These are phyloP conservation scores for Tragelaphus imberbis DNA, from an alignment of 2,113 vertebrate genomes.

Conservation along the genomic window DNA sequence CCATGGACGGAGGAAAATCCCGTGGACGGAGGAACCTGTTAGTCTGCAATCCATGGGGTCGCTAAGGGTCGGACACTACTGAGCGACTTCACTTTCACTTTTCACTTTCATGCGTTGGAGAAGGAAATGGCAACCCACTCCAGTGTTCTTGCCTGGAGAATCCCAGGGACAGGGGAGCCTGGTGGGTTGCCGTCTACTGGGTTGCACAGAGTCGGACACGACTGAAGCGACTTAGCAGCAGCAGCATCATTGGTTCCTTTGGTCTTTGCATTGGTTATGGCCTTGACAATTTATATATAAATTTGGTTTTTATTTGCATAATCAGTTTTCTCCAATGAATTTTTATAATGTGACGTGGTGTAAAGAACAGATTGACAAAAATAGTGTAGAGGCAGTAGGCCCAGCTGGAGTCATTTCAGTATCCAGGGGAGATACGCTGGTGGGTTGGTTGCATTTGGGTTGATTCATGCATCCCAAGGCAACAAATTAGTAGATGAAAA, in stretches of 20 bases:
- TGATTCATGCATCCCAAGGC: background rate
- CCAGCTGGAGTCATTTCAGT: background rate
- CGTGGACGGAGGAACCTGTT: too few relatives aligned
- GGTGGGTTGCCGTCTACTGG: too few relatives aligned
- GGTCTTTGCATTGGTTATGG: background rate
- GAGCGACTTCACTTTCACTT: too few relatives aligned
- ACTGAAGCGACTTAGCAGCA: too few relatives aligned
- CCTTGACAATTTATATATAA: background rate
- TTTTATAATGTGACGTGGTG: background rate
- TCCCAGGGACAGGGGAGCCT: too few relatives aligned
- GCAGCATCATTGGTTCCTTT: background rate
- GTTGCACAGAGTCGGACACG: too few relatives aligned
- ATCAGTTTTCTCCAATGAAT: background rate
- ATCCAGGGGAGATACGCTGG: background rate
- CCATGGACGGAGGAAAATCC: too few relatives aligned
- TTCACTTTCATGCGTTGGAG: too few relatives aligned
- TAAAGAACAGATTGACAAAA: background rate
- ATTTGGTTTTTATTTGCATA: conserved; percentile 7
- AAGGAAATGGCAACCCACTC: too few relatives aligned
- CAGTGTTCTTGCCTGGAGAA: too few relatives aligned
- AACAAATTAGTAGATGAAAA: background rate
- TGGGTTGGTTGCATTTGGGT: background rate
- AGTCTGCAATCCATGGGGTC: too few relatives aligned
- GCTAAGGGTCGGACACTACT: too few relatives aligned
- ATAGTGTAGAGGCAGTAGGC: background rate